Evolutionary conservation across 2,888 invertebrate species (phyloP).

Genomic region (Eucera pruinosa): DNA sequence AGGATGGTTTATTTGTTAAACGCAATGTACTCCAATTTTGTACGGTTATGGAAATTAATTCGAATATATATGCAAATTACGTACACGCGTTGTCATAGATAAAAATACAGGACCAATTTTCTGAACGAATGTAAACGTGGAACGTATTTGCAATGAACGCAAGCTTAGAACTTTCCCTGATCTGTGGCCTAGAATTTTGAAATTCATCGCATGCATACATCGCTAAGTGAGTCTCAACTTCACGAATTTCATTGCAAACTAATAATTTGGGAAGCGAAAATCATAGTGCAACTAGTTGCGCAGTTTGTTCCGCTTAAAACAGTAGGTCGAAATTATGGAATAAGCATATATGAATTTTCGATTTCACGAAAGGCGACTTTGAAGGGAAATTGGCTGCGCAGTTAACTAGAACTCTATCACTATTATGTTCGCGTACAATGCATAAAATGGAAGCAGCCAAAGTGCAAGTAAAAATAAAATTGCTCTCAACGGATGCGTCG

Average conservation of each 20-base stretch:
- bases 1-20: too few relatives aligned
- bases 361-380: conserved; percentile 8
- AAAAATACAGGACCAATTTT: too few relatives aligned
- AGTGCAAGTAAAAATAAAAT: not conserved
- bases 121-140: too few relatives aligned
- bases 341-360: conserved; percentile 18
- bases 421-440: not conserved
- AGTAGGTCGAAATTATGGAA: conserved; percentile 13
- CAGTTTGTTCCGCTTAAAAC: conserved; percentile 13
- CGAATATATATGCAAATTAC: too few relatives aligned
- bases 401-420: not conserved
- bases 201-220: not conserved
- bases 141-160: not conserved
- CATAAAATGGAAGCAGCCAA: not conserved
- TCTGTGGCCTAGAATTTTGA: conserved; percentile 13
- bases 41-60: too few relatives aligned
- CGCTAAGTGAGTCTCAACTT: conserved; percentile 10
- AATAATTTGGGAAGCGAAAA: conserved; percentile 23
- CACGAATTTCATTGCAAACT: conserved; percentile 20
- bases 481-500: too few relatives aligned
- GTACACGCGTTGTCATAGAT: too few relatives aligned
- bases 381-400: not conserved
- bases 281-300: conserved; percentile 10
- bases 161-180: not conserved
- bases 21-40: too few relatives aligned